phyloP scores from a whole-genome alignment of 2,888 invertebrate genomes.

The Machimus atricapillus region DNA sequence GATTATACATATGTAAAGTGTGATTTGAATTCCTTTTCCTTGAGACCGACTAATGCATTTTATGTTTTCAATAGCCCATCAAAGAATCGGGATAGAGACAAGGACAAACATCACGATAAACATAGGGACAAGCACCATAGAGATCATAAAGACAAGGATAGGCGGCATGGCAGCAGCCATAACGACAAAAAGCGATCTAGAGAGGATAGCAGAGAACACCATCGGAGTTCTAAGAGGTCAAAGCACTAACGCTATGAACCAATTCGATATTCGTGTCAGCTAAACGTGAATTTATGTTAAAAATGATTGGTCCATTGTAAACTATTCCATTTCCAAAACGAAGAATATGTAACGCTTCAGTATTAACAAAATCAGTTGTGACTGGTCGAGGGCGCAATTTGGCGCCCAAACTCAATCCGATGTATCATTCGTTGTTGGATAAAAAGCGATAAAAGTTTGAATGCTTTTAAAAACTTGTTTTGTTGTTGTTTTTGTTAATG shows the following conservation, averaged over 20 bases:
- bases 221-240: conserved; percentile 73
- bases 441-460: not conserved
- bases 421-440: not conserved
- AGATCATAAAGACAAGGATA: conserved; percentile 35
- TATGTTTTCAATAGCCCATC: conserved; percentile 52
- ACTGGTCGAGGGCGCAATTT: not conserved
- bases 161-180: conserved; percentile 52
- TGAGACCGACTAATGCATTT: not conserved
- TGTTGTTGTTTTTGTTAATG: conserved; percentile 8
- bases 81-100: conserved; percentile 59
- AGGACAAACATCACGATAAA: conserved; percentile 61
- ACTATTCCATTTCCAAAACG: conserved; percentile 12
- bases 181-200: conserved; percentile 75
- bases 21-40: not conserved
- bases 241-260: conserved; percentile 57
- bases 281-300: not conserved
- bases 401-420: not conserved
- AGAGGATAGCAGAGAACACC: conserved; percentile 73
- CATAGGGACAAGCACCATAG: conserved; percentile 54
- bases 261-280: not conserved
- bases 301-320: not conserved
- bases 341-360: conserved; percentile 10
- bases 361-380: conserved; percentile 22
- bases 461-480: not conserved
- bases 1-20: not conserved